phyloP scores from a whole-genome alignment of 2,797 vertebrate species.

The Sibirionetta formosa region DNA sequence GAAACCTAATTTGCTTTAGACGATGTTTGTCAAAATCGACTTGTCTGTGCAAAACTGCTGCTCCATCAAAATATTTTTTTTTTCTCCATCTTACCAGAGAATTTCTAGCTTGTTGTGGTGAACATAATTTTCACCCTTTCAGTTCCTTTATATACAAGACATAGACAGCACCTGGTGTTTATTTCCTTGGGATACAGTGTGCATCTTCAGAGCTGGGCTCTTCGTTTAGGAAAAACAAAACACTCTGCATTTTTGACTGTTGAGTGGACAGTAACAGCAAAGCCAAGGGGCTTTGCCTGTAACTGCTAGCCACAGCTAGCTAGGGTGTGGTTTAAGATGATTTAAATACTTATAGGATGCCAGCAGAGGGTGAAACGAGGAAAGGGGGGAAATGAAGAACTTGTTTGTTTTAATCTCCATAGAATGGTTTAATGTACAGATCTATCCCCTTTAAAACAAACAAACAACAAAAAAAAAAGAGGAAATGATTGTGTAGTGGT shows the following conservation, averaged over 20 bases:
- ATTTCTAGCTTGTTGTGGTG: background rate
- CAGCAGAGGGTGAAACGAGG: constrained; percentile 9
- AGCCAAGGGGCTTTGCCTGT: constrained; percentile 27
- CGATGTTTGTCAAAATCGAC: background rate
- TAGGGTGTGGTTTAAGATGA: constrained; percentile 12
- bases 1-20: background rate
- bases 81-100: background rate
- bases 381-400: background rate
- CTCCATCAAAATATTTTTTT: background rate
- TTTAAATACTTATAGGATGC: constrained; percentile 40
- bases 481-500: background rate
- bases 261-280: background rate
- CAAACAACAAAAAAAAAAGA: background rate
- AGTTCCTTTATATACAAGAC: background rate
- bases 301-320: constrained; percentile 20
- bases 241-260: constrained; percentile 40
- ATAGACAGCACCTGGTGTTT: background rate
- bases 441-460: background rate
- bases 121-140: background rate
- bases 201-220: background rate
- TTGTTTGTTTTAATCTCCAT: background rate
- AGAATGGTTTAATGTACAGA: background rate
- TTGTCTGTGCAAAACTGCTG: background rate
- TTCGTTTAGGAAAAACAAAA: constrained; percentile 9
- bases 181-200: background rate